Percentiles rank a stretch among this genome's conserved stretches.
Conservation (phyloP, 2,888 invertebrate species). For the Pimpla rufipes region DNA sequence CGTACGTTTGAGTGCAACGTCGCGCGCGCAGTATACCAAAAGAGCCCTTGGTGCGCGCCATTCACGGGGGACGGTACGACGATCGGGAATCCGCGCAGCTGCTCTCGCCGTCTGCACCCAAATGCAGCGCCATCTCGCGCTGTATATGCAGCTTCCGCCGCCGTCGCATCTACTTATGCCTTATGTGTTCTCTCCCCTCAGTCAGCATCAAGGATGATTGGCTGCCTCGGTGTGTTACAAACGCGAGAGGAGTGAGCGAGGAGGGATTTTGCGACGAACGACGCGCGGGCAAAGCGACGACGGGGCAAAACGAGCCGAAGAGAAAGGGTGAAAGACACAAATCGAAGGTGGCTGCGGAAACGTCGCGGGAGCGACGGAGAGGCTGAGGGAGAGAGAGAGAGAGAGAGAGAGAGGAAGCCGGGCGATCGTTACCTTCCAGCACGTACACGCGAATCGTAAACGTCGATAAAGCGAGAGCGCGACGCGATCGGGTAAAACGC, state of each 20-base stretch:
- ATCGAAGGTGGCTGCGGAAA: slow-evolving; percentile 19
- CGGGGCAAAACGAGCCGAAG: slow-evolving; percentile 47
- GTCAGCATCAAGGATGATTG: slow-evolving; percentile 63
- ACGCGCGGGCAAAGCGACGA: slow-evolving; percentile 28
- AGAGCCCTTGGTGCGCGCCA: slow-evolving; percentile 48
- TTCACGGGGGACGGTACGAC: slow-evolving; percentile 46
- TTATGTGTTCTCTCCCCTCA: slow-evolving; percentile 52
- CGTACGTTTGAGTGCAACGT: slow-evolving; percentile 31
- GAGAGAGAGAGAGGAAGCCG: slow-evolving; percentile 60
- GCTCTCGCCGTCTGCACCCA: slow-evolving; percentile 41
- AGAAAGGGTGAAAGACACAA: slow-evolving; percentile 37
- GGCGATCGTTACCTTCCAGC: slow-evolving; percentile 63
- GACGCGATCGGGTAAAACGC: slow-evolving; percentile 57
- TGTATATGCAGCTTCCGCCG: slow-evolving; percentile 4
- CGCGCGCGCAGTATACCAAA: slow-evolving; percentile 8
- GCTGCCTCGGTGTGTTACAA: slow-evolving; percentile 57
- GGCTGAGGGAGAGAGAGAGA: slow-evolving; percentile 39
- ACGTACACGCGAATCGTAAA: slow-evolving; percentile 66
- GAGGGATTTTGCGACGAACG: slow-evolving; percentile 52
- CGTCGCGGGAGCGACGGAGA: slow-evolving; percentile 58
- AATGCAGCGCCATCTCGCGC: slow-evolving; percentile 51
- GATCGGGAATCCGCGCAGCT: slow-evolving; percentile 65
- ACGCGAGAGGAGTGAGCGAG: slow-evolving; percentile 38
- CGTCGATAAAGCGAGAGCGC: slow-evolving; percentile 61
- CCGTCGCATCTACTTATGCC: slow-evolving; percentile 54